Base-by-base conservation (phyloP, 2,888 invertebrate species). In the Bellardia bayeri region DNA sequence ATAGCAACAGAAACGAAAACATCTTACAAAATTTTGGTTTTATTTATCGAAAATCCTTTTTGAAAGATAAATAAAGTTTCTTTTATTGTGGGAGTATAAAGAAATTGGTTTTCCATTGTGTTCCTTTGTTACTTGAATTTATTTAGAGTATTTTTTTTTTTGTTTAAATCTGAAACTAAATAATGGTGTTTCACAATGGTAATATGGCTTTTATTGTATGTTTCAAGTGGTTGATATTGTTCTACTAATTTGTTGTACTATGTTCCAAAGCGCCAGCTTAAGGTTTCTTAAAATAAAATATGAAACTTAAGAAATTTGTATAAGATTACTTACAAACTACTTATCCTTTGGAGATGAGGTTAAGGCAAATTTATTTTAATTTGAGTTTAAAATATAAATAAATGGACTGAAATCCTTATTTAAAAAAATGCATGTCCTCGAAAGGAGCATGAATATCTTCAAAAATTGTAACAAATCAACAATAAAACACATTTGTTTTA, bases 191-290 rank as follows among this genome's bases (percentile, higher is more conserved):
- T 11, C 3, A 87, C 63, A 76, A 84, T 85, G n/a, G 63, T 6
- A 63, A 72, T 16, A 75, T 87, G 87, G 84, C 84, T 87, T 87
- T 87, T 75, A 82, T 87, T 87, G 84, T 82, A 14, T 63, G 42
- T 74, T 64, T 84, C 84, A 87, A 87, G 87, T 85, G 87, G 82
- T 74, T 63, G 68, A 61, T 87, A 82, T 84, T 84, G 74, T 84
- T 78, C 9, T 14, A 9, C 16, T 51, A 51, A 82, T 61, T 40
- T 45, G 9, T 30, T 11, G 2, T 71, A 87, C 78, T 82, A 82
- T 82, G 49, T 14, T 16, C 2, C 49, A 72, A 74, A 84, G 66
- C 81, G 68, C 84, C 81, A 72, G 85, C 81, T 87, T 79, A 58
- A 58, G 16, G 2, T 23, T 63, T 69, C 30, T 4, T n/a, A 54